Base-by-base conservation (phyloP, 2,113 vertebrate genomes). In the Mesocricetus auratus region DNA sequence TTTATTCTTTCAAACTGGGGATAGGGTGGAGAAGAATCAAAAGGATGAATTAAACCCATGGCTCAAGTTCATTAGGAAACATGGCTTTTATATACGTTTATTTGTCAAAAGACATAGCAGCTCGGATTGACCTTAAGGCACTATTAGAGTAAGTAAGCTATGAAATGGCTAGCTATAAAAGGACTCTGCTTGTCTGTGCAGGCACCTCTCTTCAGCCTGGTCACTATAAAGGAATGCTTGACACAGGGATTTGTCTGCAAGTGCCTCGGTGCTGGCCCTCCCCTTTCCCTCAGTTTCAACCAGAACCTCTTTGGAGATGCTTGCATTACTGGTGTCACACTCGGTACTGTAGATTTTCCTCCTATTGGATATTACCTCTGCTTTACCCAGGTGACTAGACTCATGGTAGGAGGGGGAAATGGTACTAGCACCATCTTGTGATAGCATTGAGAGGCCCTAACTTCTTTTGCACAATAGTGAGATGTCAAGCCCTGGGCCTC, bases 191-290 rank as follows among this genome's bases (percentile, higher is more conserved):
- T 85, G 45, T 95, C 69, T 93, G n/a, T 68, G n/a, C 71, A 91
- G 64, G 82, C 45, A 29, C 42, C 62, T 73, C 62, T 87, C 21
- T 91, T 78, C 56, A 69, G 7, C 58, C 16, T 47, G 71, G 82
- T 89, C 86, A 56, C 81, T 71, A 47, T 62, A 60, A 89, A 95
- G 56, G 81, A 94, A 90, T 89, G 91, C 75, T 93, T 86, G 50
- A 79, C 0, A 0, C 53, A 1, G 26, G 75, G n/a, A 69, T 45
- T 50, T 77, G 53, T 87, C 50, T 77, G 9, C 56, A 66, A 77
- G 53, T 88, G 79, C 7, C 4, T 36, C 42, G 50, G 85, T 79
- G 13, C 47, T 85, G 53, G 58, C 1, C 58, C 81, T 95, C 90
- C 75, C 66, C 78, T 94, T 94, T 73, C 45, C 33, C 31, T 82